phyloP scores from a whole-genome alignment of 2,888 invertebrate species.

The Phyto melanocephala region DNA sequence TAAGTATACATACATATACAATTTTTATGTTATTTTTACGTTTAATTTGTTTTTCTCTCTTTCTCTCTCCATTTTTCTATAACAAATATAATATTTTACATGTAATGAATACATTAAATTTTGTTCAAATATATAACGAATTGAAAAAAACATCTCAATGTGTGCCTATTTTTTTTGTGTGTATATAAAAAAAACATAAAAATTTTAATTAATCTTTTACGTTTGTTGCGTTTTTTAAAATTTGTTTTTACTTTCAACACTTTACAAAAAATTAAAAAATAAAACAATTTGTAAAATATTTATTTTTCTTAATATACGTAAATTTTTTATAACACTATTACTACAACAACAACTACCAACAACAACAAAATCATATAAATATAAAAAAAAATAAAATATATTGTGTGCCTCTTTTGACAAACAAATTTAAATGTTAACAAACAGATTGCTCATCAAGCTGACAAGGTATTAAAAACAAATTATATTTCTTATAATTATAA shows the following conservation, averaged over 20 bases:
- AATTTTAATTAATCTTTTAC: slow-evolving; percentile 58
- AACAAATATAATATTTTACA: slow-evolving; percentile 13
- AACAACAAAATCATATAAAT: slow-evolving; percentile 62
- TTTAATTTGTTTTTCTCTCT: slow-evolving; percentile 48
- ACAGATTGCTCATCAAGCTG: slow-evolving; percentile 79
- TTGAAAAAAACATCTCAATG: slow-evolving; percentile 68
- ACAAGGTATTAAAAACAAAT: slow-evolving; percentile 76
- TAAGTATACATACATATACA: neutral
- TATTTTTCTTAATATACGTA: slow-evolving; percentile 64
- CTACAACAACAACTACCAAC: slow-evolving; percentile 65
- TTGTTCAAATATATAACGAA: slow-evolving; percentile 31
- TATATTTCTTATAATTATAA: slow-evolving; percentile 66
- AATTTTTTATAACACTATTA: slow-evolving; percentile 66
- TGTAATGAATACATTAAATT: slow-evolving; percentile 37
- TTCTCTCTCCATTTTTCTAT: slow-evolving; percentile 40
- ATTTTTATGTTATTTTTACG: slow-evolving; percentile 18
- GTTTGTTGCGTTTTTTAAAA: slow-evolving; percentile 35
- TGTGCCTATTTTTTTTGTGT: slow-evolving; percentile 60
- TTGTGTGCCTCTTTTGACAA: slow-evolving; percentile 58
- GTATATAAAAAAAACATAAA: slow-evolving; percentile 48
- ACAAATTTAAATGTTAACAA: slow-evolving; percentile 48
- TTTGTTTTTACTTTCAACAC: slow-evolving; percentile 44
- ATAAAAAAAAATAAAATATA: slow-evolving; percentile 36
- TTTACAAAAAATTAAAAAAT: slow-evolving; percentile 43
- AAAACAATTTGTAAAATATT: slow-evolving; percentile 62